Percentiles rank a stretch among this genome's conserved stretches.
Conservation (phyloP, 1,140 invertebrate species). For the Trypoxylus dichotomus region DNA sequence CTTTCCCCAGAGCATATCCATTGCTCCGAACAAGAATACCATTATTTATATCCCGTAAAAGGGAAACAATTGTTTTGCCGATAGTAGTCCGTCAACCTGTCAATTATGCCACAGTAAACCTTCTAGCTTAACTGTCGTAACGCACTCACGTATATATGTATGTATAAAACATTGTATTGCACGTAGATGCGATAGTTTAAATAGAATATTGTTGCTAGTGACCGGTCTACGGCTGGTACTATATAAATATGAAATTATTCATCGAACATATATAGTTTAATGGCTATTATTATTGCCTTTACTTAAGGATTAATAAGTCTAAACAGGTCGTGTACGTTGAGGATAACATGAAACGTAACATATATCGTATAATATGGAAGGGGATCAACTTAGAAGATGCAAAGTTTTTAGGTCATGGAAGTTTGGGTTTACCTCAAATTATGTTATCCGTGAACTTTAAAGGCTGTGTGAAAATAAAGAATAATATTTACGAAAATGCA, state of each 20-base stretch:
- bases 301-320: neutral
- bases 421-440: too few species aligned
- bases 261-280: neutral
- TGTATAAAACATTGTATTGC: neutral
- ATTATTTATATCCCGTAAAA: conserved; percentile 3
- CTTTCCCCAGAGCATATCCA: neutral
- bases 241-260: neutral
- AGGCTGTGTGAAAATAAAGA: too few species aligned
- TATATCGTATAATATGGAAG: too few species aligned
- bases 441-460: too few species aligned
- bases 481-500: too few species aligned
- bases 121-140: neutral
- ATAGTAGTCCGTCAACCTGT: conserved; percentile 1
- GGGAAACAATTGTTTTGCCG: neutral
- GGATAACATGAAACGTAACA: too few species aligned
- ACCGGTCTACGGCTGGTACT: neutral
- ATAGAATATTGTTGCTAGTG: neutral
- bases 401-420: too few species aligned
- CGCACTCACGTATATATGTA: neutral
- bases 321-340: neutral
- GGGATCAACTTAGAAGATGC: too few species aligned
- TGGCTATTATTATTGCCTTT: neutral
- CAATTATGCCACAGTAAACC: neutral
- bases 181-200: neutral
- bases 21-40: neutral